A percentile compares a stretch with the other conserved stretches of the same genome.
phyloP scores from a whole-genome alignment of 2,113 vertebrate species.

The Stictonetta naevosa region DNA sequence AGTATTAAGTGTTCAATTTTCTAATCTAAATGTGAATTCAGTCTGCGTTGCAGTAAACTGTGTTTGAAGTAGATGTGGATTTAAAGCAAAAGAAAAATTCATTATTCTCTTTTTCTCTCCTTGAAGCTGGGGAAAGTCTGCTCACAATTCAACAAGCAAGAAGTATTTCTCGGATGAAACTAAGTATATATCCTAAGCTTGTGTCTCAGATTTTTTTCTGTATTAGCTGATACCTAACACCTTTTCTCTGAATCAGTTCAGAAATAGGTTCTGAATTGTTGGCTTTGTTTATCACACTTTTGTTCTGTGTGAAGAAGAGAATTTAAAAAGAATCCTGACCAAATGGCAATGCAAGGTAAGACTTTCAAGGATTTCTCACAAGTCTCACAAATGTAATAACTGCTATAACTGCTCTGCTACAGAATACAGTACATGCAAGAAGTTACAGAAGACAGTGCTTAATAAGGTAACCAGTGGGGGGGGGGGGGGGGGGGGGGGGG shows the following conservation, averaged over 20 bases:
- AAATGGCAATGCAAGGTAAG: background rate
- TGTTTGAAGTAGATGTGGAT: background rate
- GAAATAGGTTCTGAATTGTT: background rate
- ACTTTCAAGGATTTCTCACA: background rate
- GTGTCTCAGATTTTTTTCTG: background rate
- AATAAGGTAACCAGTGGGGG: background rate
- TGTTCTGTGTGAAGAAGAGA: background rate
- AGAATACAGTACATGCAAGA: background rate
- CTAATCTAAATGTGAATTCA: background rate
- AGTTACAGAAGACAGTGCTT: background rate
- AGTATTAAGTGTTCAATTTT: slow-evolving; percentile 8
- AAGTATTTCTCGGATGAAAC: background rate
- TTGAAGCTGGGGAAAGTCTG: background rate
- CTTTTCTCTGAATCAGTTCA: background rate
- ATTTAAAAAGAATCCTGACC: background rate
- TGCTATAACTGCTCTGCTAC: background rate
- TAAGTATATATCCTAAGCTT: background rate
- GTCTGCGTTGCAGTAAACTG: background rate
- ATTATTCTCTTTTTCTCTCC: background rate
- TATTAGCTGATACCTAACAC: background rate
- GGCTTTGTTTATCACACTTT: background rate
- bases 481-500: too few relatives aligned
- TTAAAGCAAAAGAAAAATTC: background rate
- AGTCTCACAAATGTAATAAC: background rate
- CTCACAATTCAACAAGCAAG: background rate